These are phyloP conservation scores for Ypsolopha sequella DNA, from an alignment of 2,888 invertebrate species.

Conservation along the genomic window DNA sequence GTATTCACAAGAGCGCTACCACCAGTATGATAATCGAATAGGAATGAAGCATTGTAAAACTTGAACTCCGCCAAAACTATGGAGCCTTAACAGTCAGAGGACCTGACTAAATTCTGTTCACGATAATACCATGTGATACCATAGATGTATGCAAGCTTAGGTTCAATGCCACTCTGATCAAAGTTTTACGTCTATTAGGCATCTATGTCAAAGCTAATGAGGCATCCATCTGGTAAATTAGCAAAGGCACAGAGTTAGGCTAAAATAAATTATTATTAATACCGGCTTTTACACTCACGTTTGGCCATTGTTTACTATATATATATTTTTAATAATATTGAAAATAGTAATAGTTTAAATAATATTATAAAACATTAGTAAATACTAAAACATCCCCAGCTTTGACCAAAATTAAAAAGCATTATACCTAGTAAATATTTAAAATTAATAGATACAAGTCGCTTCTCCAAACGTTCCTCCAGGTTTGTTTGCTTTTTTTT, in stretches of 20 bases:
- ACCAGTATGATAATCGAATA: conserved; percentile 33
- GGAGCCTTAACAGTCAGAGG: conserved; percentile 12
- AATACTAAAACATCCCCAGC: no score
- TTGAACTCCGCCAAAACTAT: conserved; percentile 45
- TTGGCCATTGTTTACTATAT: no score
- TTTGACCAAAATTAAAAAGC: no score
- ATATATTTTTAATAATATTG: no score
- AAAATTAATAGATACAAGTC: conserved; percentile 1
- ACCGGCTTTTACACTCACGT: no score
- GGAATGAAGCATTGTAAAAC: conserved; percentile 48
- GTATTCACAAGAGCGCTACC: conserved; percentile 40
- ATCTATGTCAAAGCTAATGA: neutral
- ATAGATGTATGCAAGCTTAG: neutral
- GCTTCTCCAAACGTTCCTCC: neutral
- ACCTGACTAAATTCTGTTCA: no score
- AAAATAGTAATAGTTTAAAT: no score
- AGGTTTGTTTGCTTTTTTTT: conserved; percentile 40
- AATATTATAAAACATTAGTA: no score
- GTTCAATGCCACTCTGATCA: neutral
- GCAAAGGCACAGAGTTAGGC: neutral
- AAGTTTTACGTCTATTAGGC: neutral
- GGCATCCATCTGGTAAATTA: neutral
- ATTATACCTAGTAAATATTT: neutral
- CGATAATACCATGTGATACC: no score
- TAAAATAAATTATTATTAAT: no score